Conservation (phyloP, 2,797 vertebrate genomes). For the Neosilurus hyrtlii region DNA sequence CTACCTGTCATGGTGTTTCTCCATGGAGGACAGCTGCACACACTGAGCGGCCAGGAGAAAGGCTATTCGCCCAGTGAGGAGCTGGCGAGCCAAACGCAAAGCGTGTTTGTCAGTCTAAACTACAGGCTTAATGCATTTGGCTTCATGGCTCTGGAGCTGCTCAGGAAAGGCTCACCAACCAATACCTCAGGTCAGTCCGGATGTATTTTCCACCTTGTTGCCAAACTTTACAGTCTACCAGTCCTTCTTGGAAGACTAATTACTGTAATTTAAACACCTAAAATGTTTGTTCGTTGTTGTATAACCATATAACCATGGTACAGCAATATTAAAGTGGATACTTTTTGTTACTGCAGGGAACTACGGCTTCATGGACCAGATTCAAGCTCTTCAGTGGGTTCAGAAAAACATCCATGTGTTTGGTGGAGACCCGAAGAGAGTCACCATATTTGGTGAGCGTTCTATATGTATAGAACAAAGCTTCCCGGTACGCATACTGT, state of each 20-base stretch:
- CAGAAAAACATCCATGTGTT: constrained; percentile 75
- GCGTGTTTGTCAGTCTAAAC: constrained; percentile 79
- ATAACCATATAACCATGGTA: not conserved
- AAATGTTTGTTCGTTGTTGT: not conserved
- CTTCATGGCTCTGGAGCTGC: constrained; percentile 75
- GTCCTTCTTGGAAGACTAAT: not conserved
- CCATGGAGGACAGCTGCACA: constrained; percentile 73
- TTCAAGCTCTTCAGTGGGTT: constrained; percentile 77
- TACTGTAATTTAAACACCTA: not conserved
- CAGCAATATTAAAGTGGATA: not conserved
- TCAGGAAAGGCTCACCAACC: constrained; percentile 70
- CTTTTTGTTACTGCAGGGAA: constrained; percentile 67
- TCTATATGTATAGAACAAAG: constrained; percentile 31
- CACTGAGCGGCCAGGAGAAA: constrained; percentile 70
- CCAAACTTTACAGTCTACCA: not conserved
- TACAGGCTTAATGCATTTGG: constrained; percentile 79
- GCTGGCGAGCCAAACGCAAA: constrained; percentile 59
- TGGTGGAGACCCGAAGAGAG: constrained; percentile 75
- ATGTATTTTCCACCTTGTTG: not conserved
- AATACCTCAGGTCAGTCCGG: constrained; percentile 73
- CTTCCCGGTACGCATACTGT: not conserved
- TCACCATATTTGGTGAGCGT: constrained; percentile 79
- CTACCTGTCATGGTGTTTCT: constrained; percentile 80
- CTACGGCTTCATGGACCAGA: constrained; percentile 82
- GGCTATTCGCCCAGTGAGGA: constrained; percentile 71